phyloP scores from a whole-genome alignment of 2,113 vertebrate genomes.

The Mirza zaza region DNA sequence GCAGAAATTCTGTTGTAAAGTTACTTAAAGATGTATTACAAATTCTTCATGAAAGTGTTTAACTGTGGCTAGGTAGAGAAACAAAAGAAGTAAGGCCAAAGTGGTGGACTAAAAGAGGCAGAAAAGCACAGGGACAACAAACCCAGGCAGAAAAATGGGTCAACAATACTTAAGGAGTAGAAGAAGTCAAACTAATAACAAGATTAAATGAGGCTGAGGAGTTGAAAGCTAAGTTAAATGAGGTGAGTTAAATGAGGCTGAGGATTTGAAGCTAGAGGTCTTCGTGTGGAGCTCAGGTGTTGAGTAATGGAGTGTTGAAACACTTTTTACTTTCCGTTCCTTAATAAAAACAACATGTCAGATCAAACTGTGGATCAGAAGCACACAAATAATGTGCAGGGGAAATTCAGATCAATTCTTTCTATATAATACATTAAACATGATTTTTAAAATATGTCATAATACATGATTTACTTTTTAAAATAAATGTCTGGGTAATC shows the following conservation, averaged over 20 bases:
- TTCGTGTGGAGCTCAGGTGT: background rate
- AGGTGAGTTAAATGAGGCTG: background rate
- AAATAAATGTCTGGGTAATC: background rate
- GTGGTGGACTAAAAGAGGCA: background rate
- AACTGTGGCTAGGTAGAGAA: background rate
- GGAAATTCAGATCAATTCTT: background rate
- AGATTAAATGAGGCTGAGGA: background rate
- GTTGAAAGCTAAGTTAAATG: background rate
- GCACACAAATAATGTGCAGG: background rate
- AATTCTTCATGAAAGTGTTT: background rate
- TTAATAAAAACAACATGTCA: background rate
- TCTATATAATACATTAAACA: background rate
- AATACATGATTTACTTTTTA: background rate
- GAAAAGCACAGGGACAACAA: background rate
- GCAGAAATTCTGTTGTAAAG: background rate
- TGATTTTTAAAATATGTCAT: background rate
- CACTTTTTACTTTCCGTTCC: background rate
- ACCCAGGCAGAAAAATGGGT: background rate
- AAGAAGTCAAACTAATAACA: background rate
- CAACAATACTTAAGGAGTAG: background rate
- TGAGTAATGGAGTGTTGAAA: background rate
- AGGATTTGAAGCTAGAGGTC: background rate
- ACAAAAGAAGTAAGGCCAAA: background rate
- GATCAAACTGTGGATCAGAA: background rate
- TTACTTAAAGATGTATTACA: background rate